Conservation (phyloP, 1,140 invertebrate genomes). For the Harpegnathos saltator region DNA sequence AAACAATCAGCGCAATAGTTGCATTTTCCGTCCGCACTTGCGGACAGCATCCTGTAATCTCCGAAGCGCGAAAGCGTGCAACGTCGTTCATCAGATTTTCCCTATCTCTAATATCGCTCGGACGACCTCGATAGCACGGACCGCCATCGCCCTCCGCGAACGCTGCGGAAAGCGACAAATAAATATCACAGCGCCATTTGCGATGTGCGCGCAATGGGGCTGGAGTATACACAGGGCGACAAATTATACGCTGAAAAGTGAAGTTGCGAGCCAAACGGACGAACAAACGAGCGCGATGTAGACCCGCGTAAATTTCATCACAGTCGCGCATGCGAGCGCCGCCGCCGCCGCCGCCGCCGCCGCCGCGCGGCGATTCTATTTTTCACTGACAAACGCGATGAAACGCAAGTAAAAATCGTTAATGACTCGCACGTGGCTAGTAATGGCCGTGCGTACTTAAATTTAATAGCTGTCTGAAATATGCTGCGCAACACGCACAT, state of each 20-base stretch:
- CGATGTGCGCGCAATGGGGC: not conserved
- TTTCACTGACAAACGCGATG: slow-evolving; percentile 53
- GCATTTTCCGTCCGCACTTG: slow-evolving; percentile 2
- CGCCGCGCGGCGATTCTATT: slow-evolving; percentile 42
- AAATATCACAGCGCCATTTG: slow-evolving; percentile 38
- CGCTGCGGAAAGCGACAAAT: slow-evolving; percentile 29
- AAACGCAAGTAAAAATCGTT: slow-evolving; percentile 54
- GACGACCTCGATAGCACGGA: not conserved
- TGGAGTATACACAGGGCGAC: slow-evolving; percentile 14
- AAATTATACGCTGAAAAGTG: slow-evolving; percentile 52
- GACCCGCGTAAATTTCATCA: slow-evolving; percentile 60
- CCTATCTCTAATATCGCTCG: not conserved
- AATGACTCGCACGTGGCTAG: slow-evolving; percentile 46
- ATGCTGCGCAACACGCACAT: not conserved
- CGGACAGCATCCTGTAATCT: not conserved
- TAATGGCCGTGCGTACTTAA: slow-evolving; percentile 48
- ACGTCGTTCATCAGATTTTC: not conserved
- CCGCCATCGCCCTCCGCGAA: not conserved
- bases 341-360: no score
- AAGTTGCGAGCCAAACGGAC: slow-evolving; percentile 45
- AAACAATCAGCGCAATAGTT: not conserved
- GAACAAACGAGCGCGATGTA: slow-evolving; percentile 50
- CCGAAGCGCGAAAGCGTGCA: not conserved
- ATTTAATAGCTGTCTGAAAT: slow-evolving; percentile 40
- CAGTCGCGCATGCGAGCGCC: slow-evolving; percentile 17